phyloP scores from a whole-genome alignment of 2,888 invertebrate species.

The Cylindroiulus punctatus region DNA sequence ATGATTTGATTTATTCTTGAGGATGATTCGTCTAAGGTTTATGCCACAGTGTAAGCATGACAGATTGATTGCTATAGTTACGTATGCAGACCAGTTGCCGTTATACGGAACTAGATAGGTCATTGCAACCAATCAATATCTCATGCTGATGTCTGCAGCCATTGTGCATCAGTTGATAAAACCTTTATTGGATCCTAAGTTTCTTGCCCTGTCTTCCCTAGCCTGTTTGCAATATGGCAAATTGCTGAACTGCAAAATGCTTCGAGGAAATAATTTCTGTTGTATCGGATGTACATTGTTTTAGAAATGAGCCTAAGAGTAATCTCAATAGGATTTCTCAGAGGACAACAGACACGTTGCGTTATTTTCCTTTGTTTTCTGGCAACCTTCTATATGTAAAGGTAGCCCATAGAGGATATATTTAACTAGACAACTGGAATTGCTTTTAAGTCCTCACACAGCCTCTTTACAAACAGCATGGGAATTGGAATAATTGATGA shows the following conservation, averaged over 20 bases:
- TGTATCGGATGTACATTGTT: not conserved
- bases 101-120: not conserved
- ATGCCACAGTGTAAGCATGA: not conserved
- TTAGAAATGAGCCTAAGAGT: slow-evolving; percentile 7
- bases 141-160: not conserved
- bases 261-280: not conserved
- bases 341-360: slow-evolving; percentile 20
- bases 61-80: not conserved
- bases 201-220: not conserved
- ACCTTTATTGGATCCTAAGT: not conserved
- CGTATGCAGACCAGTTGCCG: not conserved
- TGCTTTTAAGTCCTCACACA: slow-evolving; percentile 42
- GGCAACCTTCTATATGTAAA: not conserved
- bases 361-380: slow-evolving; percentile 29
- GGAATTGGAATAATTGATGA: slow-evolving; percentile 33
- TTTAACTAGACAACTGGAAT: slow-evolving; percentile 34
- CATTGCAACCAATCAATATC: not conserved
- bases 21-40: slow-evolving; percentile 3
- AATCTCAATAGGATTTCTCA: slow-evolving; percentile 23
- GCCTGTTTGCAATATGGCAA: not conserved
- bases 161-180: not conserved
- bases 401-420: not conserved
- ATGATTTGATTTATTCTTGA: not conserved
- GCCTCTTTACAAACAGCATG: slow-evolving; percentile 11
- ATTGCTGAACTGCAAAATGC: not conserved